Percentiles rank a stretch among this genome's conserved stretches.
These are phyloP conservation scores for Apocheima hispidaria DNA, from an alignment of 2,888 invertebrate species.

Conservation along the genomic window DNA sequence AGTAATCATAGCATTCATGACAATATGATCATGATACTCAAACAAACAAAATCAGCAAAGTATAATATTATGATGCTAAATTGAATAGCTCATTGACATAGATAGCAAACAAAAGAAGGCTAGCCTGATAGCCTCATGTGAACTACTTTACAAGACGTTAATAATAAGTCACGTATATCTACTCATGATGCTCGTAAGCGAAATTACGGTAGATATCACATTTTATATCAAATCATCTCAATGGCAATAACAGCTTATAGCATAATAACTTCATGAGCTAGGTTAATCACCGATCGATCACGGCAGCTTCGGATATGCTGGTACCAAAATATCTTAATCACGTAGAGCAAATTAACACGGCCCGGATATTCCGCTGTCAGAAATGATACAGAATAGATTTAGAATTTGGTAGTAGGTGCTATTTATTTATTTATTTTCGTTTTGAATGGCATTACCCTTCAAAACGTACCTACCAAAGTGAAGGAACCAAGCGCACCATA, in stretches of 20 bases:
- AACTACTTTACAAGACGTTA: slow-evolving; percentile 17
- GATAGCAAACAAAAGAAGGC: slow-evolving; percentile 13
- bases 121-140: slow-evolving; percentile 11
- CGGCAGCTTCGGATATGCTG: neutral
- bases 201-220: slow-evolving; percentile 37
- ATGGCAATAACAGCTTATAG: slow-evolving; percentile 16
- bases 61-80: slow-evolving; percentile 18
- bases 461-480: too few species aligned
- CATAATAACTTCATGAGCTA: slow-evolving; percentile 48
- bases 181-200: slow-evolving; percentile 13
- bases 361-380: neutral
- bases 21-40: slow-evolving; percentile 4
- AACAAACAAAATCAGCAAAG: slow-evolving; percentile 11
- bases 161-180: slow-evolving; percentile 33
- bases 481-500: too few species aligned
- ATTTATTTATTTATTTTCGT: too few species aligned
- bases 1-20: slow-evolving; percentile 4
- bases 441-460: too few species aligned
- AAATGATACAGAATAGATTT: slow-evolving; percentile 10
- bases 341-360: neutral
- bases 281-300: slow-evolving; percentile 28
- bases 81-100: slow-evolving; percentile 13
- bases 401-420: neutral
- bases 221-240: slow-evolving; percentile 41
- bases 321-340: neutral